Evolutionary conservation across 2,888 invertebrate genomes (phyloP), one percentile per base, ranked within the genome.

Genomic region (Hedychridium roseum): DNA sequence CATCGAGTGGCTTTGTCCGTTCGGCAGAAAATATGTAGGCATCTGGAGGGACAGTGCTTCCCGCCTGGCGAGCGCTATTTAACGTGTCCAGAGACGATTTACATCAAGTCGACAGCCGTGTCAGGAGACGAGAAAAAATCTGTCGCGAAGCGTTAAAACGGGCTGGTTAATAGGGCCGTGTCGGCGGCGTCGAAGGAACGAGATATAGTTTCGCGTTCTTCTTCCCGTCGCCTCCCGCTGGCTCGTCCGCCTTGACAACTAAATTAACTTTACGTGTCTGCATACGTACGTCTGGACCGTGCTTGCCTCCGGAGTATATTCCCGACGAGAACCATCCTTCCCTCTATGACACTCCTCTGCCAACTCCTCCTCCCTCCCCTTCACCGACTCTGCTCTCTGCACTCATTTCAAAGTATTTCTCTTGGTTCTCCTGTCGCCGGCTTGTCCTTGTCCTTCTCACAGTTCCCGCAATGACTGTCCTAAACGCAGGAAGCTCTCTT

Each of bases 261-360:
- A 40, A 40, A 40, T 40, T 40, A 40, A 40, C 40, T 40, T 40
- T 30, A 40, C 18, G 40, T 11, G n/a, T 34, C 20, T 17, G 35
- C 14, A 14, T 40, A 18, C 38, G 50, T 31, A 42, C 36, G 47
- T 51, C 51, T 38, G 42, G 37, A 50, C 39, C 41, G 47, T 23
- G 23, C 38, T 32, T 38, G 36, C 31, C 21, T 23, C 37, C 20
- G 20, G 2, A 12, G 6, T 11, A 12, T 20, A 9, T 18, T 12
- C 14, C 9, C 11, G 9, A 30, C 6, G 4, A 30, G 12, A 4
- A 12, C 32, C 32, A 9, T 3, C 2, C 32, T 12, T 14, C 14
- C 16, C 32, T 14, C 32, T 32, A 7, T 12, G 7, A 4, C 9
- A 3, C 16, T 16, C 16, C 36, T 31, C 12, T 23, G 34, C 4